Base-by-base conservation (phyloP, 1,140 invertebrate genomes). In the Hyles vespertilio region DNA sequence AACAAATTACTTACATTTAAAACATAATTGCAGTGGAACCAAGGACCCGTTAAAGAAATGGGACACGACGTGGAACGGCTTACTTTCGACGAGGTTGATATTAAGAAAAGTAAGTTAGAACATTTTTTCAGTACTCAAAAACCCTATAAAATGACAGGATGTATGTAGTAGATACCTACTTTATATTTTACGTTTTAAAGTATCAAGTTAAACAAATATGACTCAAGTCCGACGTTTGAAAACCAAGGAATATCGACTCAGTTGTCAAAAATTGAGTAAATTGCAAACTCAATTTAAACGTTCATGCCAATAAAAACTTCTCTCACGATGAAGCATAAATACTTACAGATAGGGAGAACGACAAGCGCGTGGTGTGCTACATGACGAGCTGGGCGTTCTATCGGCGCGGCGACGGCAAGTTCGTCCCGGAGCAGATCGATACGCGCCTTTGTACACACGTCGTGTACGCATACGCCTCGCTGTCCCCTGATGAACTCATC, bases 331-430 rank as follows among this genome's bases (percentile, higher is more conserved):
- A 9, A 22, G 6, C n/a, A 11, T 12, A 50, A 12, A 48, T 60
- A 48, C 48, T 62, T 71, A 54, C 46, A 87, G 85, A 71, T 47
- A 81, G 69, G 65, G 75, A 74, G 9, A 87, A 76, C 61, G 74
- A 82, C 60, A 89, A 87, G 3, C 91, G 91, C 63, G 93, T 98
- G 0, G 92, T 97, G 0, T 98, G 97, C 81, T 97, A 97, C 70
- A 91, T 97, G 70, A 96, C 96, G 2, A 97, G 94, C 69, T 98
- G 96, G 96, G 93, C 96, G 0, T 93, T 95, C 76, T 96, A 97
- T 74, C 91, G 97, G 49, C 94, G 95, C 67, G 93, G 91, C 0
- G 93, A 94, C 58, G 96, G 94, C 6, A 94, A 95, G 82, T 97
- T 96, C 79, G 93, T 95, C 0, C 96, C 96, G 0, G 96, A 97